These are phyloP conservation scores for Ctenosaura bakeri DNA, from an alignment of 2,797 vertebrate genomes.

Conservation along the genomic window DNA sequence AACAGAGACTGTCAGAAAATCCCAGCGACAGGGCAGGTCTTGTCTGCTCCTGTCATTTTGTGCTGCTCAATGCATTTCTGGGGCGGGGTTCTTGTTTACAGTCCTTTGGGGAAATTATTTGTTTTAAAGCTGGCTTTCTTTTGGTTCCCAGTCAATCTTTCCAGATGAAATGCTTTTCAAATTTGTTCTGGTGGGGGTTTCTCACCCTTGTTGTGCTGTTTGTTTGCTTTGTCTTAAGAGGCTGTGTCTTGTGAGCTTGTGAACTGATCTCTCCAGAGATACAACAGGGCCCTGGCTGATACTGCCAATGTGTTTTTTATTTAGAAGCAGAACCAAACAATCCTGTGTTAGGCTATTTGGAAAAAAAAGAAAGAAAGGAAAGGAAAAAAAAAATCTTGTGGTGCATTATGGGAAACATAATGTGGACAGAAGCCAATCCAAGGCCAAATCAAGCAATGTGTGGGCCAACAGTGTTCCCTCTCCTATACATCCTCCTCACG, in stretches of 20 bases:
- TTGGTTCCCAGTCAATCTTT: slow-evolving; percentile 29
- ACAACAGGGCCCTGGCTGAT: slow-evolving; percentile 27
- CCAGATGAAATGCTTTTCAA: slow-evolving; percentile 30
- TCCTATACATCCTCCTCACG: background rate
- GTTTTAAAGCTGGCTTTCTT: slow-evolving; percentile 35
- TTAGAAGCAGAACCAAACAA: slow-evolving; percentile 51
- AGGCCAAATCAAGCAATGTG: background rate
- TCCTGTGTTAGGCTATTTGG: slow-evolving; percentile 3
- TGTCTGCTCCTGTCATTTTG: slow-evolving; percentile 6
- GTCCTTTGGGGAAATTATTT: slow-evolving; percentile 23
- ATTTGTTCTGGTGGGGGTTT: slow-evolving; percentile 2
- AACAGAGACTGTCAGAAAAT: slow-evolving; percentile 5
- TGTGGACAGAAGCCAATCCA: background rate
- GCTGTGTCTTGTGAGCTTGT: background rate
- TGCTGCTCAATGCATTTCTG: background rate
- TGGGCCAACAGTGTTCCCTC: background rate
- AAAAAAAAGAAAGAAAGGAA: background rate
- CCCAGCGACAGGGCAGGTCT: background rate
- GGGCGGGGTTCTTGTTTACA: background rate
- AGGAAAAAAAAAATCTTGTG: background rate
- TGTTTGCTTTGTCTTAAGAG: slow-evolving; percentile 32
- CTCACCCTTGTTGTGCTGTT: slow-evolving; percentile 14
- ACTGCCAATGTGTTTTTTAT: slow-evolving; percentile 48
- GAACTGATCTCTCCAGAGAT: slow-evolving; percentile 28
- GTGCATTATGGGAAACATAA: slow-evolving; percentile 30